phyloP scores from a whole-genome alignment of 2,113 vertebrate genomes.

The Oncorhynchus kisutch region DNA sequence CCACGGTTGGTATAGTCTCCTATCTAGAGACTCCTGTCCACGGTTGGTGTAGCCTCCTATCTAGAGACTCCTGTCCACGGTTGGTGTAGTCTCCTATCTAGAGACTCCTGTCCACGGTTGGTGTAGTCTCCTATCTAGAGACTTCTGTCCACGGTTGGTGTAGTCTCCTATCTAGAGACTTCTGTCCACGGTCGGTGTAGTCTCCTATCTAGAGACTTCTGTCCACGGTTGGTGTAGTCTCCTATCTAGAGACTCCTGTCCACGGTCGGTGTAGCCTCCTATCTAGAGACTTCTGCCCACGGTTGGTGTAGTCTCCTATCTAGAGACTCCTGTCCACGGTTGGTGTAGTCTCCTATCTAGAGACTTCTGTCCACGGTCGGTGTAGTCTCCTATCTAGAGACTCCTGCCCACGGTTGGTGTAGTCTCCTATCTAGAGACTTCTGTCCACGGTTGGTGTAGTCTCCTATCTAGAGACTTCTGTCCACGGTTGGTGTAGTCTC shows the following conservation, averaged over 20 bases:
- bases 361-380: background rate
- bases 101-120: too few relatives aligned
- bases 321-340: background rate
- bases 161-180: too few relatives aligned
- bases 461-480: background rate
- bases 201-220: background rate
- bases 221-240: background rate
- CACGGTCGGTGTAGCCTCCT: background rate
- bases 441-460: background rate
- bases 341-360: background rate
- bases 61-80: too few relatives aligned
- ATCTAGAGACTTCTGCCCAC: background rate
- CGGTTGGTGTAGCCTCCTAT: too few relatives aligned
- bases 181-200: too few relatives aligned
- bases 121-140: too few relatives aligned
- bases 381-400: background rate
- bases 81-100: too few relatives aligned
- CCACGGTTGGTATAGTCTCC: too few relatives aligned
- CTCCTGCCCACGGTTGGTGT: background rate
- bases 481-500: background rate
- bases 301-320: background rate
- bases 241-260: background rate
- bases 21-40: too few relatives aligned
- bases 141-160: too few relatives aligned
- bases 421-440: background rate